phyloP scores from a whole-genome alignment of 2,888 invertebrate species.

The Busseola fusca region DNA sequence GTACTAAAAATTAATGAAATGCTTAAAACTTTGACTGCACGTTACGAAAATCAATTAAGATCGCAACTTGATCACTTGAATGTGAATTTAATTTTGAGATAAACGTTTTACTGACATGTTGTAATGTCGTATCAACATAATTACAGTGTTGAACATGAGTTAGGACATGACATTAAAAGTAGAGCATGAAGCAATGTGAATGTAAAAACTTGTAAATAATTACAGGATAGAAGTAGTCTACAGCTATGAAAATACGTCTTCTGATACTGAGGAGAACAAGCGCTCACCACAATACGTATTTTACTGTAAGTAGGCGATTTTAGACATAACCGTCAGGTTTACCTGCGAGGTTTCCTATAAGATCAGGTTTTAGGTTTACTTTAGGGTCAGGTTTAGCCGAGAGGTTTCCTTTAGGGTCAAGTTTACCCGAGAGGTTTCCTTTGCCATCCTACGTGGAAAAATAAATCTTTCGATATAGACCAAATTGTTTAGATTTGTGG shows the following conservation, averaged over 20 bases:
- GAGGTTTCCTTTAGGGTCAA: no score
- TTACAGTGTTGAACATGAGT: slow-evolving; percentile 17
- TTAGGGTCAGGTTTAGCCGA: no score
- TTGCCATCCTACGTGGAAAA: neutral
- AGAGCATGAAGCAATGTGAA: slow-evolving; percentile 7
- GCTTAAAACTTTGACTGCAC: slow-evolving; percentile 16
- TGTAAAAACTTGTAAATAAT: neutral
- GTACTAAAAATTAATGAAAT: slow-evolving; percentile 22
- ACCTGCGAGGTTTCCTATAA: no score
- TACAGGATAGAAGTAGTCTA: neutral
- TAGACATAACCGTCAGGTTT: no score
- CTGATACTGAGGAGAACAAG: neutral
- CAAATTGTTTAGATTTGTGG: neutral
- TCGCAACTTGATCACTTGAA: slow-evolving; percentile 26
- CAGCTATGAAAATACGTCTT: neutral
- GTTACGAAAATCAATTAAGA: slow-evolving; percentile 49
- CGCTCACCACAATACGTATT: neutral
- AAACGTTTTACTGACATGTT: slow-evolving; percentile 36
- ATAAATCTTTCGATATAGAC: no score
- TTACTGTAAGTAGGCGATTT: neutral
- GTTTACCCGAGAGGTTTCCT: neutral
- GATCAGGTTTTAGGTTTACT: neutral
- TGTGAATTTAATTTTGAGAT: slow-evolving; percentile 33
- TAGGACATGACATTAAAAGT: slow-evolving; percentile 7
- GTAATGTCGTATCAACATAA: slow-evolving; percentile 41